Base-by-base conservation (phyloP, 2,113 vertebrate species). In the Nycticryphes semicollaris region DNA sequence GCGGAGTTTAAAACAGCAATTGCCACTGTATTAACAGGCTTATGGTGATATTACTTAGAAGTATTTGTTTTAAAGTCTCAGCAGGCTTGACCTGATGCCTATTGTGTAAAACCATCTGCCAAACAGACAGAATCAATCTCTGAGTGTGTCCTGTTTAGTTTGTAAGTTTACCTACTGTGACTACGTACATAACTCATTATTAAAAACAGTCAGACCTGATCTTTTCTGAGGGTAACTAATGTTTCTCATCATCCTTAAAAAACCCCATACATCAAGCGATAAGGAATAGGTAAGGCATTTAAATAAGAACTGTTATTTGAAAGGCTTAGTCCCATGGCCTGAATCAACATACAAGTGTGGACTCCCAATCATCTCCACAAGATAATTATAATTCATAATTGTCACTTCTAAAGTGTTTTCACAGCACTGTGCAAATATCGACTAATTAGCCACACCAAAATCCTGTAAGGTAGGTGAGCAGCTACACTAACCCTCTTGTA, bases 181-280 rank as follows among this genome's bases (percentile, higher is more conserved):
- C 74, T 95, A 94, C 92, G 91, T 80, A 90, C 67, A 69, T 89
- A 97, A 90, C 76, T 93, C 92, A 91, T 97, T 96, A 97, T 89
- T 94, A 94, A 94, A 96, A 97, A 93, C 96, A 96, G 96, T 75
- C 76, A 96, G 96, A 91, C 93, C 86, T 93, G 87, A 93, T 81
- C 87, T 87, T 96, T 92, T 95, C 92, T 75, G 56, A 91, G 86
- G 86, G 91, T 82, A 93, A 91, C 89, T 90, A 87, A 75, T 70
- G 72, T 69, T 97, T 93, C 90, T 93, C 80, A 93, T 92, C 73
- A 87, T 82, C 69, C 86, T 85, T 75, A 66, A 74, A 87, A 91
- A 80, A 87, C 30, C 13, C 5, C 57, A 51, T 54, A 3, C 70
- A 72, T 82, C 43, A 39, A 60, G 76, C 91, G 90, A 92, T 91